These are phyloP conservation scores for Vimba vimba DNA, from an alignment of 2,113 vertebrate species.

Conservation along the genomic window DNA sequence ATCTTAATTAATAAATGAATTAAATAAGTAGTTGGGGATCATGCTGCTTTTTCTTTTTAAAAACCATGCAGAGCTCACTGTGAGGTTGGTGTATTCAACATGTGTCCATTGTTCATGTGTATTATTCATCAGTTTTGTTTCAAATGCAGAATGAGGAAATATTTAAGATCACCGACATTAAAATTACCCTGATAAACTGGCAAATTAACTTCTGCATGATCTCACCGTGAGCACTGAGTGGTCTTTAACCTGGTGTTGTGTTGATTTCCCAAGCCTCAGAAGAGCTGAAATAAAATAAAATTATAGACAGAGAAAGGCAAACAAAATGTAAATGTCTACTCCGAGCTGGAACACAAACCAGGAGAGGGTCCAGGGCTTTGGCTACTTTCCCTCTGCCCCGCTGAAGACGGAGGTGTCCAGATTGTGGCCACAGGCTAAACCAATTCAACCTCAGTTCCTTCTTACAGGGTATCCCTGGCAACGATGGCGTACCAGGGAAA, in stretches of 20 bases:
- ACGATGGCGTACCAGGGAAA: slow-evolving; percentile 88
- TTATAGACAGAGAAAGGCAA: slow-evolving; percentile 33
- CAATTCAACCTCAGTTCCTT: slow-evolving; percentile 80
- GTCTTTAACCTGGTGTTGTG: slow-evolving; percentile 68
- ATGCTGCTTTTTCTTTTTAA: slow-evolving; percentile 59
- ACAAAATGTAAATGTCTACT: slow-evolving; percentile 47
- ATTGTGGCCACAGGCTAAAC: slow-evolving; percentile 65
- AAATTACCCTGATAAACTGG: slow-evolving; percentile 7
- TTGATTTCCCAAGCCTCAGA: slow-evolving; percentile 57
- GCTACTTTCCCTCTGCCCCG: slow-evolving; percentile 55
- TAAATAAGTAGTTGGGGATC: slow-evolving; percentile 35
- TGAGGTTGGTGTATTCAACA: slow-evolving; percentile 40
- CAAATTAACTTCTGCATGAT: neutral
- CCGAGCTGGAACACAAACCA: slow-evolving; percentile 57
- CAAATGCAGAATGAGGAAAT: neutral
- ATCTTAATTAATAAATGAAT: neutral
- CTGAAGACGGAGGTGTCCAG: slow-evolving; percentile 72
- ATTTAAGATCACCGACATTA: neutral
- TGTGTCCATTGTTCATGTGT: neutral
- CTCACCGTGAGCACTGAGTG: slow-evolving; percentile 62
- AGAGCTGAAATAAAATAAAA: slow-evolving; percentile 37
- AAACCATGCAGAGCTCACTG: slow-evolving; percentile 62
- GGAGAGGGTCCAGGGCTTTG: slow-evolving; percentile 53
- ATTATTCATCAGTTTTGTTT: neutral
- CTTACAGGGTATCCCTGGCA: slow-evolving; percentile 91